Conservation (phyloP, 2,888 invertebrate species). For the Microctonus aethiopoides region DNA sequence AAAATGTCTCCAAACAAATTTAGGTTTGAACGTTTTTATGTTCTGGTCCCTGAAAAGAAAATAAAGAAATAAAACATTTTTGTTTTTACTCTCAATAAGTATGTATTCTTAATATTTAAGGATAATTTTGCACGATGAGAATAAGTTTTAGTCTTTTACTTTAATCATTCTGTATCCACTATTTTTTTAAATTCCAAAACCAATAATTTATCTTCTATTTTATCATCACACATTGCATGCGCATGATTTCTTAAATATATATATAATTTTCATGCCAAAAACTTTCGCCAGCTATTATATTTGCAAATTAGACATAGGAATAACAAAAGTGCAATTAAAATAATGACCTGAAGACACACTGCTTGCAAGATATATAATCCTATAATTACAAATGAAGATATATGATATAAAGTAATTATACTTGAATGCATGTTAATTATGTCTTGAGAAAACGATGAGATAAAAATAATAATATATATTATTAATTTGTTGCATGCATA, state of each 20-base stretch:
- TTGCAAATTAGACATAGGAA: background rate
- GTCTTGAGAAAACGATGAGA: background rate
- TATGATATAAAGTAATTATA: background rate
- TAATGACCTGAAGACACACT: background rate
- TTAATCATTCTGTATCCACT: constrained; percentile 2
- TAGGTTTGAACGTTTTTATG: constrained; percentile 46
- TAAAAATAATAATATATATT: constrained; percentile 39
- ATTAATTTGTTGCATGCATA: constrained; percentile 63
- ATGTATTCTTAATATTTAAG: background rate
- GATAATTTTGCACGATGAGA: background rate
- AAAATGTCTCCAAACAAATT: constrained; percentile 56
- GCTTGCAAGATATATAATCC: background rate
- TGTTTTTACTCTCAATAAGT: constrained; percentile 5
- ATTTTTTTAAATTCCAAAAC: constrained; percentile 1
- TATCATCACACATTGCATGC: constrained; percentile 33
- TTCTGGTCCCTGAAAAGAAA: constrained; percentile 32
- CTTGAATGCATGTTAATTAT: background rate
- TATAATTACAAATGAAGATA: background rate
- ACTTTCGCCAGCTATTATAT: background rate
- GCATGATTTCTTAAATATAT: constrained; percentile 33
- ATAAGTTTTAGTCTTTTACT: background rate
- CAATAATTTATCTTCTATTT: constrained; percentile 11
- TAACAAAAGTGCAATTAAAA: background rate
- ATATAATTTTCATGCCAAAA: background rate
- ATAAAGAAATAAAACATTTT: background rate